A percentile compares a stretch with the other conserved stretches of the same genome.
phyloP scores from a whole-genome alignment of 2,113 vertebrate species.

The Synchiropus splendidus region DNA sequence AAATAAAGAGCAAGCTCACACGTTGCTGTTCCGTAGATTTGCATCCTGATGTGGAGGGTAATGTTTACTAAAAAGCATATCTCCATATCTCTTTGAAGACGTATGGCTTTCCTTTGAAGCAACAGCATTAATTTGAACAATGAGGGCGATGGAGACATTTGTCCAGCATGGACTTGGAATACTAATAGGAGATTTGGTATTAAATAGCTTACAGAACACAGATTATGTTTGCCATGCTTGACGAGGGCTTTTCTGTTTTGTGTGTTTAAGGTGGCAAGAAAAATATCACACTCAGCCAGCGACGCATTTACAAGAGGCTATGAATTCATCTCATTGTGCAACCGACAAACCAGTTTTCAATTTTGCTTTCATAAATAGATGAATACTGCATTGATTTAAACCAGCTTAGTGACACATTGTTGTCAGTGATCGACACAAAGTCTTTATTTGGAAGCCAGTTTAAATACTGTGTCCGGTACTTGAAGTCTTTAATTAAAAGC shows the following conservation, averaged over 20 bases:
- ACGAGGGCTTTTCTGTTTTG: conserved; percentile 16
- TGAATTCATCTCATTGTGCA: too few species aligned
- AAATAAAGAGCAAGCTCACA: too few species aligned
- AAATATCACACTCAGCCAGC: background rate
- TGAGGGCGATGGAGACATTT: conserved; percentile 12
- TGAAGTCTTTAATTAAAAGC: too few species aligned
- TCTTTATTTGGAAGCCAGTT: too few species aligned
- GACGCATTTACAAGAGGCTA: too few species aligned
- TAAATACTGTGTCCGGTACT: too few species aligned
- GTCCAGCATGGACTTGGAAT: conserved; percentile 24
- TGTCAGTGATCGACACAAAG: too few species aligned
- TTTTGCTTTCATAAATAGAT: too few species aligned
- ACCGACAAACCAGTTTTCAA: too few species aligned
- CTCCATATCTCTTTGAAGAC: conserved; percentile 33
- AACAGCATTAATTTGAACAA: conserved; percentile 24
- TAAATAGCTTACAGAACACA: conserved; percentile 24
- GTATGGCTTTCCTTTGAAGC: conserved; percentile 29
- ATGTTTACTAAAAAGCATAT: conserved; percentile 21
- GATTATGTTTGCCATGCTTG: conserved; percentile 11
- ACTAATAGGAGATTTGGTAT: conserved; percentile 33
- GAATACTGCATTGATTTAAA: too few species aligned
- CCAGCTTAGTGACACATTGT: too few species aligned
- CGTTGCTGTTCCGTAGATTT: conserved; percentile 11
- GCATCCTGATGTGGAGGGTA: conserved; percentile 25
- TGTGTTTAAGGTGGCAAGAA: background rate